These are phyloP conservation scores for Pycnonotus jocosus DNA, from an alignment of 2,113 vertebrate species.

Conservation along the genomic window DNA sequence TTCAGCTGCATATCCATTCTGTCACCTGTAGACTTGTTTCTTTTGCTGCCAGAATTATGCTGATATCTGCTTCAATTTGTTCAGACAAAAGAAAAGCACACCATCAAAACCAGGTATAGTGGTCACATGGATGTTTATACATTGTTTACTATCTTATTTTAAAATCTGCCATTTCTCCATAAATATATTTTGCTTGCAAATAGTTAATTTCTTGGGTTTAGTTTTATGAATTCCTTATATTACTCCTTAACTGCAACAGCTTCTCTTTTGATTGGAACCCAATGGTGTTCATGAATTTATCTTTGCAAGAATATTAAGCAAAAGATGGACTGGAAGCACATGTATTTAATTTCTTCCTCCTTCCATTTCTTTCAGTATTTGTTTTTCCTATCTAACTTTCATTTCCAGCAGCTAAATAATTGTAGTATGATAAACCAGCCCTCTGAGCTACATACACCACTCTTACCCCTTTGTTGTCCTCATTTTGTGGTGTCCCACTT, in stretches of 20 bases:
- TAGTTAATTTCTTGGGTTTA: neutral
- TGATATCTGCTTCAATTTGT: neutral
- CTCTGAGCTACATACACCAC: neutral
- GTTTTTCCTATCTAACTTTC: neutral
- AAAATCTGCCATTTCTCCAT: neutral
- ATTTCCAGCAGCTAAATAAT: neutral
- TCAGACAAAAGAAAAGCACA: neutral
- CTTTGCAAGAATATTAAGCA: neutral
- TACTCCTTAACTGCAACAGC: neutral
- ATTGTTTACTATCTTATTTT: neutral
- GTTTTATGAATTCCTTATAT: neutral
- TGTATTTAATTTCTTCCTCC: neutral
- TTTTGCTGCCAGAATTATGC: neutral
- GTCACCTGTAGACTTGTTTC: conserved; percentile 14
- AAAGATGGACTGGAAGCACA: neutral
- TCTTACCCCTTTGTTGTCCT: neutral
- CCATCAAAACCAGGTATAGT: neutral
- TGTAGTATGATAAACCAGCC: neutral
- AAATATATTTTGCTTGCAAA: neutral
- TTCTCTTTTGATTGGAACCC: neutral
- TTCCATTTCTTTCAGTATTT: neutral
- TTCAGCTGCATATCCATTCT: conserved; percentile 25
- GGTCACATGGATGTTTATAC: neutral
- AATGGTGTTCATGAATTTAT: neutral
- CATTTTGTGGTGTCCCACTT: neutral